Evolutionary conservation across 2,113 vertebrate species (phyloP).

Genomic region (Myotis lucifugus): DNA sequence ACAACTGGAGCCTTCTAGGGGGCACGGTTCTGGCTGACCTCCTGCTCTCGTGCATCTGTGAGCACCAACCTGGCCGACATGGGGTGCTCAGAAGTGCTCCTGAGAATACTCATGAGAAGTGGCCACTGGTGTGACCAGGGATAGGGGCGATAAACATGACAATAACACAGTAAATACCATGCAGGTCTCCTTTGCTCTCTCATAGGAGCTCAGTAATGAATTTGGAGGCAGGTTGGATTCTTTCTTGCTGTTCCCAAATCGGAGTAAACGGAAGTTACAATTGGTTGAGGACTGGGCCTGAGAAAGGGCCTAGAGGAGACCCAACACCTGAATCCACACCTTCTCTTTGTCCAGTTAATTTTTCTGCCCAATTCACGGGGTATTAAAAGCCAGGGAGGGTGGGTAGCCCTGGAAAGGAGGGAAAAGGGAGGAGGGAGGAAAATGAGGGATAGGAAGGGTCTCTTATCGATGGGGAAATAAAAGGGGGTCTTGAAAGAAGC

Average conservation of each 20-base stretch:
- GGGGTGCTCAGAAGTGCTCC: too few relatives aligned
- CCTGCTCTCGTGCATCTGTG: background rate
- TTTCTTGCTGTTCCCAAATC: background rate
- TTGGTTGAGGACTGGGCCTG: background rate
- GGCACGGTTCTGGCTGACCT: too few relatives aligned
- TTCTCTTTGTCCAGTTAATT: background rate
- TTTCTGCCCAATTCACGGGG: background rate
- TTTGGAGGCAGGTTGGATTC: background rate
- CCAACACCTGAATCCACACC: background rate
- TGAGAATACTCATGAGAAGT: background rate
- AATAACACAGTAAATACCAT: accelerated
- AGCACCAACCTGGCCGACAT: accelerated
- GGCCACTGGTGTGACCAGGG: background rate
- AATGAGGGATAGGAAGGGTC: background rate
- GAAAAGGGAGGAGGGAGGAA: background rate
- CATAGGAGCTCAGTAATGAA: background rate
- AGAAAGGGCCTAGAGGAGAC: background rate
- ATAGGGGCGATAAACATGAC: background rate
- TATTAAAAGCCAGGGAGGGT: background rate
- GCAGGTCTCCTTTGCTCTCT: too few relatives aligned
- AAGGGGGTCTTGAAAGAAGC: background rate
- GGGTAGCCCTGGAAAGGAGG: background rate
- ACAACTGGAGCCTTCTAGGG: background rate
- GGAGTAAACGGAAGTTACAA: background rate
- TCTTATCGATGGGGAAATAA: background rate